These are phyloP conservation scores for Cephus spinipes DNA, from an alignment of 2,888 invertebrate species.

Conservation along the genomic window DNA sequence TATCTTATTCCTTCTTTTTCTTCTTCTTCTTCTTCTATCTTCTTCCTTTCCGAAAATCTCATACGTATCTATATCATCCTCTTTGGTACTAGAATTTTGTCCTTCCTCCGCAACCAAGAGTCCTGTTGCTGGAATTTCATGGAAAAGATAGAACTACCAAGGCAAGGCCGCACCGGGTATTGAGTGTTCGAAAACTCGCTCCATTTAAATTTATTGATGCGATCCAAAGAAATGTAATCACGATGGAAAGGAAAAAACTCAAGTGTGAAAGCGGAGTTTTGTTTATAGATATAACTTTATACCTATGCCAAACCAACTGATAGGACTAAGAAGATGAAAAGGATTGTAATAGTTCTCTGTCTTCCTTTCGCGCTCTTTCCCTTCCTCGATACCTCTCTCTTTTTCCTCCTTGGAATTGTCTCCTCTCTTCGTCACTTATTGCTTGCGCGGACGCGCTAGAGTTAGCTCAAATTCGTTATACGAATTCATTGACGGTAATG, in stretches of 20 bases:
- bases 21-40: background rate
- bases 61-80: background rate
- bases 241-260: background rate
- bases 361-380: background rate
- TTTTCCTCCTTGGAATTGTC: background rate
- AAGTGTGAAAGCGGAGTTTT: background rate
- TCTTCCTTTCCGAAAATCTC: background rate
- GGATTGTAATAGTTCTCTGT: background rate
- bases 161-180: background rate
- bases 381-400: background rate
- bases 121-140: background rate
- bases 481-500: constrained; percentile 34
- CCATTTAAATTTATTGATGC: background rate
- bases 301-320: background rate
- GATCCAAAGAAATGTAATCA: background rate
- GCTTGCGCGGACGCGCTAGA: background rate
- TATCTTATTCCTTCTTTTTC: background rate
- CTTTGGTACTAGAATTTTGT: background rate
- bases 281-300: background rate
- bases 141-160: background rate
- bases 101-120: background rate
- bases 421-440: background rate
- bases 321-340: background rate
- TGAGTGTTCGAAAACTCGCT: background rate
- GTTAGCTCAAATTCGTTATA: background rate